phyloP scores from a whole-genome alignment of 2,797 vertebrate species.

The Denticeps clupeoides region DNA sequence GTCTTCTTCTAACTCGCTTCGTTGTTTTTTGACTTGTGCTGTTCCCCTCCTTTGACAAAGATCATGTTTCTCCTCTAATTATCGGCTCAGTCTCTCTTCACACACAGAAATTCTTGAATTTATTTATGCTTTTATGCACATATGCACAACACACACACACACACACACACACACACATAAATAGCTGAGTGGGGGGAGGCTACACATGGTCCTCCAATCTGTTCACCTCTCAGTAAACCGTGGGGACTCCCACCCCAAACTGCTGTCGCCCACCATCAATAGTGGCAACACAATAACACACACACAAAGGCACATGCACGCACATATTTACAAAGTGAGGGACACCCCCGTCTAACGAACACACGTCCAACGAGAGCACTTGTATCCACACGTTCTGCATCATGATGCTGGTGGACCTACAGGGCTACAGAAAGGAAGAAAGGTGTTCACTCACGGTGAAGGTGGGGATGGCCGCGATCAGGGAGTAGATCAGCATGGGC shows the following conservation, averaged over 20 bases:
- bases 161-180: conserved; percentile 13
- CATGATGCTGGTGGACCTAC: no score
- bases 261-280: conserved; percentile 1
- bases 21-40: background rate
- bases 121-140: background rate
- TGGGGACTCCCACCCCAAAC: background rate
- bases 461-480: conserved; percentile 64
- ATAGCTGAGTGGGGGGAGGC: conserved; percentile 19
- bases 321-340: conserved; percentile 19
- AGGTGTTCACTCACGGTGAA: conserved; percentile 51
- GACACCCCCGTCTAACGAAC: conserved; percentile 1
- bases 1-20: no score
- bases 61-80: background rate
- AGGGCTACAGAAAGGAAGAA: background rate
- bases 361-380: background rate
- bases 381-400: no score
- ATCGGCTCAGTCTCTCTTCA: background rate
- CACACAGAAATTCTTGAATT: conserved; percentile 1
- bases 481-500: conserved; percentile 59
- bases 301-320: background rate
- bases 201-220: conserved; percentile 32
- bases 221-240: conserved; percentile 14
- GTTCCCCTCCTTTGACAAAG: background rate
- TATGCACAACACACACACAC: conserved; percentile 13
- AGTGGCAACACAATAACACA: conserved; percentile 2